A percentile compares a stretch with the other conserved stretches of the same genome.
Conservation (phyloP, 2,888 invertebrate species). For the Andrena trimmerana region DNA sequence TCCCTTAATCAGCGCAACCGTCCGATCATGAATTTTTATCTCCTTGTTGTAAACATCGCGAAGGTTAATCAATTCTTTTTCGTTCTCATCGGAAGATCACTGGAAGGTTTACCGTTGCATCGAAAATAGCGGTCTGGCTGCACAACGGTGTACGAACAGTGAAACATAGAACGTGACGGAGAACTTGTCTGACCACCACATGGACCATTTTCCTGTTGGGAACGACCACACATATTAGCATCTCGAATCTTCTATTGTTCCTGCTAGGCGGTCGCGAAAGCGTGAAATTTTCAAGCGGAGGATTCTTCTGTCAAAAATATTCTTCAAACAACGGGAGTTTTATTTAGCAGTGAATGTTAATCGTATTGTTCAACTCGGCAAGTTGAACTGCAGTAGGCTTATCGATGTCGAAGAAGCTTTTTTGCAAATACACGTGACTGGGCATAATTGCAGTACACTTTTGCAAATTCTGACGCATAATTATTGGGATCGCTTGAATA, state of each 20-base stretch:
- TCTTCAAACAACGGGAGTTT: background rate
- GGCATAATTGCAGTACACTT: background rate
- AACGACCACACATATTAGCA: background rate
- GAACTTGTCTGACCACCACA: background rate
- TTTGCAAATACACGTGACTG: background rate
- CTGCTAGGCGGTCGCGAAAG: background rate
- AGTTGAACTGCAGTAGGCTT: background rate
- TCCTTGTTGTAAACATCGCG: background rate
- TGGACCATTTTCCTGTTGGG: conserved; percentile 30
- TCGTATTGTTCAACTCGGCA: background rate
- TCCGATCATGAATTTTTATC: background rate
- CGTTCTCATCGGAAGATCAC: conserved; percentile 18
- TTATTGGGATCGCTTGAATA: background rate
- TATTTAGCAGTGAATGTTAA: background rate
- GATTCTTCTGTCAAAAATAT: background rate
- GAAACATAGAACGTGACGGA: conserved; percentile 12
- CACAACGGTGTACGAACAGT: background rate
- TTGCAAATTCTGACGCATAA: background rate
- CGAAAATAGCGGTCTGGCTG: conserved; percentile 32
- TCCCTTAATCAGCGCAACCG: background rate
- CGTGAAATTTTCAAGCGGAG: background rate
- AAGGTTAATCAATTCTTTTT: conserved; percentile 16
- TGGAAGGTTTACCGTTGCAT: conserved; percentile 8
- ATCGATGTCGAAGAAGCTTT: background rate
- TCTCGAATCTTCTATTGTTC: background rate